Percentiles rank a stretch among this genome's conserved stretches.
Evolutionary conservation across 1,140 invertebrate species (phyloP).

Genomic region (Akabosia matsudoensis): DNA sequence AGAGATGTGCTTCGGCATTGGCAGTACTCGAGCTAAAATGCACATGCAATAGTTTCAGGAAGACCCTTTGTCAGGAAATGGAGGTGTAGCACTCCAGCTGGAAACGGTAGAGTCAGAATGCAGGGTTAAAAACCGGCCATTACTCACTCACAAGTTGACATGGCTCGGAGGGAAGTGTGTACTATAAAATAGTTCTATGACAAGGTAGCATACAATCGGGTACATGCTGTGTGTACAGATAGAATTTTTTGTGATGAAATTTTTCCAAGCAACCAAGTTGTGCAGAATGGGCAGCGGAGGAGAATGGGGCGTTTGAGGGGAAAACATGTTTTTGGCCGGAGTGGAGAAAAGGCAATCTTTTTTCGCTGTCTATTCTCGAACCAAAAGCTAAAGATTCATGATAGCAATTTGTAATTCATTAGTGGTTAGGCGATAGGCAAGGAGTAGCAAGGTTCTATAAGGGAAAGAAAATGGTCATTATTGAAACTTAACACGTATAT

Average conservation of each 20-base stretch:
- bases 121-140: slow-evolving; percentile 22
- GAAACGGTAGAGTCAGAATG: neutral
- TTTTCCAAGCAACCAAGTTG: too few relatives aligned
- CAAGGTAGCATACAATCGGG: neutral
- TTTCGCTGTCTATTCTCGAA: neutral
- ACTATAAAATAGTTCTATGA: neutral
- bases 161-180: neutral
- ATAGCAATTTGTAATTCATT: slow-evolving; percentile 24
- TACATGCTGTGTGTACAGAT: too few relatives aligned
- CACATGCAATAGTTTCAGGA: too few relatives aligned
- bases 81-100: too few relatives aligned
- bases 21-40: too few relatives aligned
- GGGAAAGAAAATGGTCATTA: too few relatives aligned
- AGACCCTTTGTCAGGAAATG: neutral
- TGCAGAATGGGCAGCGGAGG: neutral
- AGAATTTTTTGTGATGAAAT: too few relatives aligned
- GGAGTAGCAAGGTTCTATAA: too few relatives aligned
- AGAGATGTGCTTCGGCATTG: too few relatives aligned
- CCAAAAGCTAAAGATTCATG: slow-evolving; percentile 1
- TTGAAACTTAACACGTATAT: too few relatives aligned
- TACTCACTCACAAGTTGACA: slow-evolving; percentile 22
- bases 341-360: neutral
- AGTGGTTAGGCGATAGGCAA: neutral
- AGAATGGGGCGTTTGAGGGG: too few relatives aligned
- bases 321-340: neutral